Conservation (phyloP, 2,797 vertebrate genomes). For the Lateolabrax maculatus region DNA sequence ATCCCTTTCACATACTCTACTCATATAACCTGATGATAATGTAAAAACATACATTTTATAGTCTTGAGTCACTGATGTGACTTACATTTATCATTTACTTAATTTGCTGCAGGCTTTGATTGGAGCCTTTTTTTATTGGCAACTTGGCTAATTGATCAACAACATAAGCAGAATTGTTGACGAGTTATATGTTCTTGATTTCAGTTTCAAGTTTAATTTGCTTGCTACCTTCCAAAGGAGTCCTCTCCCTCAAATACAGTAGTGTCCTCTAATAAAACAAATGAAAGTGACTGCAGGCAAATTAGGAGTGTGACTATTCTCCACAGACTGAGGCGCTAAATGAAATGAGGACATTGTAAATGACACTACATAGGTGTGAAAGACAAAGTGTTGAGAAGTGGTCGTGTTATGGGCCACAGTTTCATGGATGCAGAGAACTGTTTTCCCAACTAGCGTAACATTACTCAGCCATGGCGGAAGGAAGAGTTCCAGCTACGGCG, state of each 20-base stretch:
- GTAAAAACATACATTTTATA: background rate
- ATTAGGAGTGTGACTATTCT: conserved; percentile 17
- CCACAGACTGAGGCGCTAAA: conserved; percentile 5
- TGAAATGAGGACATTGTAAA: conserved; percentile 27
- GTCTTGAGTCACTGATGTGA: background rate
- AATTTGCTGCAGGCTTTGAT: background rate
- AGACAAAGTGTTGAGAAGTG: conserved; percentile 29
- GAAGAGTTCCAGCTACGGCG: conserved; percentile 48
- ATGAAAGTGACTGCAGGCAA: conserved; percentile 1
- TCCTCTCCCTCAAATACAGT: background rate
- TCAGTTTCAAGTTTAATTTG: background rate
- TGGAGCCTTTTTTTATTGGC: background rate
- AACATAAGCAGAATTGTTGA: background rate
- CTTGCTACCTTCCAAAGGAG: background rate
- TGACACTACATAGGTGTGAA: conserved; percentile 37
- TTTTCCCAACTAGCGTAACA: conserved; percentile 23
- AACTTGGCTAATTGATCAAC: background rate
- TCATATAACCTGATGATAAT: background rate
- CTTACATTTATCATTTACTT: background rate
- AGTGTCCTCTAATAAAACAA: conserved; percentile 20
- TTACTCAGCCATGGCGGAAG: conserved; percentile 59
- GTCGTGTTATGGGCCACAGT: background rate
- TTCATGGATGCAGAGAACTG: conserved; percentile 43
- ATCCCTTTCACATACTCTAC: background rate
- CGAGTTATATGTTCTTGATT: background rate